These are phyloP conservation scores for Cephus nigrinus DNA, from an alignment of 2,888 invertebrate species.

Conservation along the genomic window DNA sequence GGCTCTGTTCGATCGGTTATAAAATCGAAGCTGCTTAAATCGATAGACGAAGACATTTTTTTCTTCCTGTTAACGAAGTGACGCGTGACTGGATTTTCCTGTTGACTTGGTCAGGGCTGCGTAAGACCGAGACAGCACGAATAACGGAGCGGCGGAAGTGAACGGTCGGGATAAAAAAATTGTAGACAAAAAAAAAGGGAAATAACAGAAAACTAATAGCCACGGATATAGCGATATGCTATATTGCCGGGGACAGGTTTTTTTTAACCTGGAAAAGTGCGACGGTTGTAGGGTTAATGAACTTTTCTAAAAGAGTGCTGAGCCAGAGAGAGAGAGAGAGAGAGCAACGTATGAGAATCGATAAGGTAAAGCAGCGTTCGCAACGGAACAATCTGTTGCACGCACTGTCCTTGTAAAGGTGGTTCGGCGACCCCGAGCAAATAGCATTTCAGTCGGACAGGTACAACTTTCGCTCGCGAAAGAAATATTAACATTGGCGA, in stretches of 20 bases:
- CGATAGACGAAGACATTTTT: neutral
- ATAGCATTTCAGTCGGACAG: neutral
- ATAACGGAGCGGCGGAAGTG: neutral
- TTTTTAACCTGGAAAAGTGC: no score
- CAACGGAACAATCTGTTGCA: neutral
- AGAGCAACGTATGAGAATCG: neutral
- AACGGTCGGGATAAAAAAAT: neutral
- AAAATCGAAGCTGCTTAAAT: neutral
- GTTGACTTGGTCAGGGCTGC: neutral
- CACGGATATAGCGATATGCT: no score
- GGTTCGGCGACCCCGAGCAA: neutral
- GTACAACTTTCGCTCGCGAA: neutral
- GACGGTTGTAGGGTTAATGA: neutral
- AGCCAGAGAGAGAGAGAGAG: neutral
- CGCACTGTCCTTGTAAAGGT: neutral
- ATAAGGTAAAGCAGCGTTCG: neutral
- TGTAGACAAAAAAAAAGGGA: neutral
- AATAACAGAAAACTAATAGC: neutral
- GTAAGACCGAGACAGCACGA: neutral
- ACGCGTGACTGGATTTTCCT: neutral
- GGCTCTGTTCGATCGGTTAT: no score
- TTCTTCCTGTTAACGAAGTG: neutral
- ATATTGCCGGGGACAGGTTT: no score
- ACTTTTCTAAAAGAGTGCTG: neutral
- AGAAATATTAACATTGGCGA: neutral